Percentiles rank a stretch among this genome's conserved stretches.
These are phyloP conservation scores for Musca vetustissima DNA, from an alignment of 1,140 invertebrate genomes.

Conservation along the genomic window DNA sequence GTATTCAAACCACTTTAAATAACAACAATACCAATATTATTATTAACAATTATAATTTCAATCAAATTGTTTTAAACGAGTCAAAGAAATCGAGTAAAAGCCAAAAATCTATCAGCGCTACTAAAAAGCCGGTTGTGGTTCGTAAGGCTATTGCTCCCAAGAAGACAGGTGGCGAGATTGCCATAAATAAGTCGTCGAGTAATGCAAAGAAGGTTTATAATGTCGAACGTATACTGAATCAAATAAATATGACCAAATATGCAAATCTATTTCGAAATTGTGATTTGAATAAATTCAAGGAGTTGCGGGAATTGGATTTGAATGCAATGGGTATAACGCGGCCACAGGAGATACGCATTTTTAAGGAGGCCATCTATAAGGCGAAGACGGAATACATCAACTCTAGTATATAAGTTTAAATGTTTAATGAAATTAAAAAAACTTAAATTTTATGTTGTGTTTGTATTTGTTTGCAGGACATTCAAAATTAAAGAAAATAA, in stretches of 20 bases:
- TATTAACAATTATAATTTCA: no score
- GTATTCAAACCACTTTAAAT: no score
- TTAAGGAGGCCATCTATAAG: slow-evolving; percentile 11
- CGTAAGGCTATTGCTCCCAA: background rate
- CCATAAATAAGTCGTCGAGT: background rate
- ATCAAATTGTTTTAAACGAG: no score
- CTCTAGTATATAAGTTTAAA: no score
- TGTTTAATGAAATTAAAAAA: no score
- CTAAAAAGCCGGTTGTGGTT: background rate
- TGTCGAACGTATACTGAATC: background rate
- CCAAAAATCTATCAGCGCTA: no score
- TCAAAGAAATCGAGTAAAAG: no score
- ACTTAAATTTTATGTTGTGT: no score
- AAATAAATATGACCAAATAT: slow-evolving; percentile 17
- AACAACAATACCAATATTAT: no score
- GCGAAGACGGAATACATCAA: background rate
- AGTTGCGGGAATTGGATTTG: background rate
- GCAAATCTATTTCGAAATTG: background rate
- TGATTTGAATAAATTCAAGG: background rate
- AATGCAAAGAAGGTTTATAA: background rate
- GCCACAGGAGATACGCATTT: background rate
- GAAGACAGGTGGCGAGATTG: background rate
- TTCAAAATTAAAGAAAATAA: no score
- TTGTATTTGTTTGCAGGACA: no score
- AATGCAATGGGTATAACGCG: slow-evolving; percentile 14